Percentiles rank a stretch among this genome's conserved stretches.
phyloP scores from a whole-genome alignment of 1,140 invertebrate species.

The Bombus affinis region DNA sequence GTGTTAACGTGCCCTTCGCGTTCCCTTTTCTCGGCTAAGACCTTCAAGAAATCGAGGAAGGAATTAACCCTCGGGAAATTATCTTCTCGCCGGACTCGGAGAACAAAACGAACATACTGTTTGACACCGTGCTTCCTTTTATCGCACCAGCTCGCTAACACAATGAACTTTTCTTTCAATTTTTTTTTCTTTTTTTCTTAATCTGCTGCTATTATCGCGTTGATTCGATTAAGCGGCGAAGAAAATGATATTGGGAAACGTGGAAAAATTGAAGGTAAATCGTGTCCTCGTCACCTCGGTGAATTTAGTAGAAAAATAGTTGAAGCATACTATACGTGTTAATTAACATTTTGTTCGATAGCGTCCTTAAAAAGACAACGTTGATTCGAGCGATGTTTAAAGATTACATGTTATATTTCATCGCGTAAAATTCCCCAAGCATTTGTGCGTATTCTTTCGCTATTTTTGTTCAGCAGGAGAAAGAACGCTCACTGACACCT shows the following conservation, averaged over 20 bases:
- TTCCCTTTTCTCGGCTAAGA: constrained; percentile 23
- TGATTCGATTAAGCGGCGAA: neutral
- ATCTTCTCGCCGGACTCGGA: constrained; percentile 58
- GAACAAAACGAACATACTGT: constrained; percentile 57
- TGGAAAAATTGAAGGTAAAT: neutral
- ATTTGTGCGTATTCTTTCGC: neutral
- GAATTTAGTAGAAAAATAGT: neutral
- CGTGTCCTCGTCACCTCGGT: neutral
- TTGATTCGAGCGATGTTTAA: too few relatives aligned
- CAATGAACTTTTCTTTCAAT: neutral
- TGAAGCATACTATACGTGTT: neutral
- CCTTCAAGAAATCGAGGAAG: constrained; percentile 58
- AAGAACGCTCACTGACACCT: constrained; percentile 5
- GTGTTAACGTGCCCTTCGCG: constrained; percentile 76
- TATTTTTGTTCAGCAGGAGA: neutral
- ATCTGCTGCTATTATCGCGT: neutral
- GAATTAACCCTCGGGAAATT: constrained; percentile 79
- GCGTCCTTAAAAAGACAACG: neutral
- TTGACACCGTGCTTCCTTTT: constrained; percentile 41
- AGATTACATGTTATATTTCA: neutral
- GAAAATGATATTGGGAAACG: neutral
- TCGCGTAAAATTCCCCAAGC: neutral
- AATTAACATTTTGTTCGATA: neutral
- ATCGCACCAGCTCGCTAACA: neutral
- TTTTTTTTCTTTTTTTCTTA: neutral